Conservation (phyloP, 2,797 vertebrate species). For the Chrosomus eos region DNA sequence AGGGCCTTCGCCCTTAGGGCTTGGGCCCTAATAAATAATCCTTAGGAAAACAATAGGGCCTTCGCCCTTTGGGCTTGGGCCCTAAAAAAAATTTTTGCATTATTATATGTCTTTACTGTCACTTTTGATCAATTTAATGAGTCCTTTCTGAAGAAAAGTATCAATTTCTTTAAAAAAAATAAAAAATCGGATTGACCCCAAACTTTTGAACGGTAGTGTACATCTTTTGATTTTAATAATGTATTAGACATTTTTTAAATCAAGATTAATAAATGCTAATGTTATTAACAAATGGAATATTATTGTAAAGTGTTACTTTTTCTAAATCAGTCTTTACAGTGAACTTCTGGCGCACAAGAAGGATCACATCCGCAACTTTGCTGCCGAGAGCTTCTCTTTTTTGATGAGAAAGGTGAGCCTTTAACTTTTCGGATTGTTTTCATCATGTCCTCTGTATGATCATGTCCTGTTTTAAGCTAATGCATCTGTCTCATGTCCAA, state of each 20-base stretch:
- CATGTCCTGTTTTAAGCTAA: neutral
- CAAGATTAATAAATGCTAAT: neutral
- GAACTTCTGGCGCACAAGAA: constrained; percentile 92
- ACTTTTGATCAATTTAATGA: no score
- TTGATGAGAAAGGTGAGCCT: constrained; percentile 93
- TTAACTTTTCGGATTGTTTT: neutral
- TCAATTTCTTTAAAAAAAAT: no score
- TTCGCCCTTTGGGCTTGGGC: no score
- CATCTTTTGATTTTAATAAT: neutral
- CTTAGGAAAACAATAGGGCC: no score
- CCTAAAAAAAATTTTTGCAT: no score
- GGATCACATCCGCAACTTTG: constrained; percentile 94
- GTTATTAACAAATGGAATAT: neutral
- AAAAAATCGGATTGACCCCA: no score
- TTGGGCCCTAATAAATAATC: no score
- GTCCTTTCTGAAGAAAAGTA: no score
- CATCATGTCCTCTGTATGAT: neutral
- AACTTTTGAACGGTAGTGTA: no score
- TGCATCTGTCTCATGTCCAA: neutral
- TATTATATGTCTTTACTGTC: no score
- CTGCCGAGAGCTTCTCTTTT: constrained; percentile 98
- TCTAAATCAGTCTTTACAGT: constrained; percentile 87
- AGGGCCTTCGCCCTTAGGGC: no score
- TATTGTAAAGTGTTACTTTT: neutral
- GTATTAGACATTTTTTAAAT: accelerated